Evolutionary conservation across 2,797 vertebrate genomes (phyloP).

Genomic region (Melanotaenia trifasciata): DNA sequence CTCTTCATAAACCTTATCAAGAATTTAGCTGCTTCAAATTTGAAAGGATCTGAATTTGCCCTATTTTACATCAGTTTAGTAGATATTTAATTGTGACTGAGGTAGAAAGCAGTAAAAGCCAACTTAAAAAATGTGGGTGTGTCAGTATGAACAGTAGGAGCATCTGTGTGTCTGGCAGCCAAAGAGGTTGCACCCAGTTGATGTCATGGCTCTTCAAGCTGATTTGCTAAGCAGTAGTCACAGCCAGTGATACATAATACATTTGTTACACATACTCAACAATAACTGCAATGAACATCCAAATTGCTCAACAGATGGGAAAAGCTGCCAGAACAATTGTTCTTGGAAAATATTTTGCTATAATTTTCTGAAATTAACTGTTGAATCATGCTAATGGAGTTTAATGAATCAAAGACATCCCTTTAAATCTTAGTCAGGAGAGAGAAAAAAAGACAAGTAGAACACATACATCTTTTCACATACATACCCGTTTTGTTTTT

Average conservation of each 20-base stretch:
- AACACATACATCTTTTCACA: conserved; percentile 15
- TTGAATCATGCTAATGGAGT: conserved; percentile 25
- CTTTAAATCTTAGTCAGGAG: conserved; percentile 24
- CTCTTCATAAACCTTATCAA: background rate
- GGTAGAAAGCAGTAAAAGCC: conserved; percentile 29
- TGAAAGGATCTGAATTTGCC: background rate
- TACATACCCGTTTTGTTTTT: conserved; percentile 12
- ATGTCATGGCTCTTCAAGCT: conserved; percentile 68
- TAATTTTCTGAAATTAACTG: conserved; percentile 38
- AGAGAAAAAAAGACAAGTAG: conserved; percentile 8
- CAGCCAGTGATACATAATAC: conserved; percentile 47
- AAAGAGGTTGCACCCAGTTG: conserved; percentile 74
- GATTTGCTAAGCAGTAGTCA: conserved; percentile 48
- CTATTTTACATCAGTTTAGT: background rate
- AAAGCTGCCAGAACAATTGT: conserved; percentile 22
- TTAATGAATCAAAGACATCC: conserved; percentile 31
- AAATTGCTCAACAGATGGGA: conserved; percentile 28
- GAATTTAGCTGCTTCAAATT: background rate
- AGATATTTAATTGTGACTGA: conserved; percentile 13
- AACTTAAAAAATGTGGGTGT: conserved; percentile 54
- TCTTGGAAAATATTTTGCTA: conserved; percentile 34
- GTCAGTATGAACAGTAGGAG: conserved; percentile 73
- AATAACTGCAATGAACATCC: conserved; percentile 25
- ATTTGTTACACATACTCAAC: conserved; percentile 57
- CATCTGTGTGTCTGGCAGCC: conserved; percentile 70